phyloP scores from a whole-genome alignment of 2,113 vertebrate genomes.

The Pelecanus crispus region DNA sequence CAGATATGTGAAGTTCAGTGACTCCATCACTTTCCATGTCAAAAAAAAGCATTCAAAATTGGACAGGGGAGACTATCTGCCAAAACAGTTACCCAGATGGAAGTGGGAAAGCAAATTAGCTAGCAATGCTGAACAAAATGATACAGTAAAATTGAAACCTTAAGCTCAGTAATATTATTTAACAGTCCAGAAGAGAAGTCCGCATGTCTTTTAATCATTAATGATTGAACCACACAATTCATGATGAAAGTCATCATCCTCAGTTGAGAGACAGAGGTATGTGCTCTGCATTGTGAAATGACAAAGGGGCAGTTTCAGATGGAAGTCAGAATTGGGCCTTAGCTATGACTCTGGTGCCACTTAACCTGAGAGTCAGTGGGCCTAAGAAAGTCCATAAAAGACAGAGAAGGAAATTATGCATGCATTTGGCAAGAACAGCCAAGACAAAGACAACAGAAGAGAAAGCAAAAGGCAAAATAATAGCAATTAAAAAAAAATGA shows the following conservation, averaged over 20 bases:
- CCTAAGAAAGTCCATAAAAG: not conserved
- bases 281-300: not conserved
- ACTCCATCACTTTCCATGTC: not conserved
- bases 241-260: not conserved
- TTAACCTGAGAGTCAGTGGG: not conserved
- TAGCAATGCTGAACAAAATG: not conserved
- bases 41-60: not conserved
- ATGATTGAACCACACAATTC: not conserved
- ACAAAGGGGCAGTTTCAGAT: not conserved
- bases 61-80: not conserved
- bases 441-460: not conserved
- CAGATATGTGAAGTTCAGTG: not conserved
- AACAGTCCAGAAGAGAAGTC: not conserved
- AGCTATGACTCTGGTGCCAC: not conserved
- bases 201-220: not conserved
- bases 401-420: not conserved
- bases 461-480: not conserved
- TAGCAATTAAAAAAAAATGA: too few relatives aligned
- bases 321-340: not conserved
- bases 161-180: not conserved
- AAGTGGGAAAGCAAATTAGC: not conserved
- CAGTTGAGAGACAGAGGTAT: not conserved
- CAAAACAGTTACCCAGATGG: not conserved
- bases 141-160: not conserved
- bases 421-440: not conserved